Base-by-base conservation (phyloP, 2,888 invertebrate genomes). In the Eulithis prunata region DNA sequence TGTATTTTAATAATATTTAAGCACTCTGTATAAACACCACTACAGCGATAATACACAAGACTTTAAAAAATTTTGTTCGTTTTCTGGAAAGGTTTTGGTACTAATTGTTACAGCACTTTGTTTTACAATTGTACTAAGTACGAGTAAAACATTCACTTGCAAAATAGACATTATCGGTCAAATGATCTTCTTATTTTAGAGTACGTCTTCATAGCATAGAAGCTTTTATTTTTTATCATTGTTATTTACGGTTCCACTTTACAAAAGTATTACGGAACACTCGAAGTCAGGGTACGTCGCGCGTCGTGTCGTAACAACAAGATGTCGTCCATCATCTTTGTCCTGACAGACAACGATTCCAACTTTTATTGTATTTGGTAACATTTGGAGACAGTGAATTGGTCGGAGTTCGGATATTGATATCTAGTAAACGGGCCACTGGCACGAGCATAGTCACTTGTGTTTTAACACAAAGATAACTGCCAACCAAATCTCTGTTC, bases 291-390 rank as follows among this genome's bases (percentile, higher is more conserved):
- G 49, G 49, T 49, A 49, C 14, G 13, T 14, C 14, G 32, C 32
- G 32, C 32, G 14, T 41, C 49, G 3, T 45, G 36, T 59, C n/a
- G 58, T 53, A 68, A 68, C 69, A 76, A 74, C 75, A 77, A 77
- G 78, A 80, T 80, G 70, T 75, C 79, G 76, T 81, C 80, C 74
- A 79, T 83, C 82, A 82, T 78, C 75, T 72, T 66, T 78, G 78
- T 78, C 76, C 66, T 62, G 72, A 74, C 76, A 74, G 71, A 72
- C 76, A 75, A 73, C 72, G 73, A 72, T 68, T 68, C 70, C 70
- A 77, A 78, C 75, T 78, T 81, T 79, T 82, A 82, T 82, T 79
- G 77, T 67, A 75, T 80, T 79, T 78, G 73, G 59, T 55, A 69
- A 71, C 73, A 68, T 66, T 56, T 56, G 53, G 54, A 64, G 62